Evolutionary conservation across 2,797 vertebrate species (phyloP).

Genomic region (Arnoldichthys spilopterus): DNA sequence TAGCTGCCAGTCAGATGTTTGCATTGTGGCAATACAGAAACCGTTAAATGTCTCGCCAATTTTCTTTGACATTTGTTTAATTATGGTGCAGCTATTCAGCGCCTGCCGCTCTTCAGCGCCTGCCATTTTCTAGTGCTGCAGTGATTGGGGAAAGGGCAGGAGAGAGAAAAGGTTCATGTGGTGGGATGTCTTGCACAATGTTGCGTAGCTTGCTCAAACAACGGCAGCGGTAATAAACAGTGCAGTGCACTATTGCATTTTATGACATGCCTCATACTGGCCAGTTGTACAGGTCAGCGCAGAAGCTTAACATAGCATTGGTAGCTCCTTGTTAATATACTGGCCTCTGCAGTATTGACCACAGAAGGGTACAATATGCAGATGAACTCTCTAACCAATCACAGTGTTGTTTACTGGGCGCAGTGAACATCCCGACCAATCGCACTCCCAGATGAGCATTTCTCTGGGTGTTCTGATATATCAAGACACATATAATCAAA

Average conservation of each 20-base stretch:
- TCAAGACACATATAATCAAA: not conserved
- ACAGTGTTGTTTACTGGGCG: not conserved
- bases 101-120: not conserved
- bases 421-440: too few species aligned
- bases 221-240: not conserved
- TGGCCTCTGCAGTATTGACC: too few species aligned
- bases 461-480: not conserved
- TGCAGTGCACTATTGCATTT: not conserved
- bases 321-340: too few species aligned
- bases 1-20: constrained; percentile 11
- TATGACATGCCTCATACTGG: not conserved
- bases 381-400: too few species aligned
- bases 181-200: too few species aligned
- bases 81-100: not conserved
- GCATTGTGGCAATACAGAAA: constrained; percentile 24
- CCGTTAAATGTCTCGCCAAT: not conserved
- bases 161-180: not conserved
- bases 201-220: not conserved
- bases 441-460: not conserved
- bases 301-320: too few species aligned
- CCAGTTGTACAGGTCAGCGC: not conserved
- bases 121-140: too few species aligned
- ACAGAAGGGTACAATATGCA: too few species aligned
- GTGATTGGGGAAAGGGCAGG: not conserved
- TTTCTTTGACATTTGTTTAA: constrained; percentile 32